A percentile compares a stretch with the other conserved stretches of the same genome.
Conservation (phyloP, 2,113 vertebrate genomes). For the Ailurus styani region DNA sequence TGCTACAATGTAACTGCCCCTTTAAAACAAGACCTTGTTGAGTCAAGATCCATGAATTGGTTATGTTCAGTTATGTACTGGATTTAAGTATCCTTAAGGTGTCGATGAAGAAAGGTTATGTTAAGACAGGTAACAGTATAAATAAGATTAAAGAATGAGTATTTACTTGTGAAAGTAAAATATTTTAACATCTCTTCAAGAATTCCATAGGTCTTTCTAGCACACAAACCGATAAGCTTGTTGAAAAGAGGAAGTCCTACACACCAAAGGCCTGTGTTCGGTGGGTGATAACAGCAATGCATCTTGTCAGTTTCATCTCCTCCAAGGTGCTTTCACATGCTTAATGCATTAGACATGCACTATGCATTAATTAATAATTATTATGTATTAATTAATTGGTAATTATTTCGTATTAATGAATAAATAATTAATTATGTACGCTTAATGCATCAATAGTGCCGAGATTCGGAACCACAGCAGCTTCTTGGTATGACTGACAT, state of each 20-base stretch:
- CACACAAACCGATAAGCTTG: background rate
- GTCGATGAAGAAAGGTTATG: background rate
- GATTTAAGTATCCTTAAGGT: background rate
- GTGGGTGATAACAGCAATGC: background rate
- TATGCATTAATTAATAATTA: too few relatives aligned
- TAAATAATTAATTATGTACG: too few relatives aligned
- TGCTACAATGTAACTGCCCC: background rate
- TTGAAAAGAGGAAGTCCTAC: background rate
- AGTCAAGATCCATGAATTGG: background rate
- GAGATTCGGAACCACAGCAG: background rate
- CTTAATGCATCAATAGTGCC: background rate
- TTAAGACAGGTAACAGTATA: background rate
- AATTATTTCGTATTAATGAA: too few relatives aligned
- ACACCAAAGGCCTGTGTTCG: background rate
- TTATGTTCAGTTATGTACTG: background rate
- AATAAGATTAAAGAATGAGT: background rate
- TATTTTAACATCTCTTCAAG: background rate
- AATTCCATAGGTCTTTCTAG: background rate
- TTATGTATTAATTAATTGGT: too few relatives aligned
- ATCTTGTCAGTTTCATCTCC: background rate
- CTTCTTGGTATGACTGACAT: background rate
- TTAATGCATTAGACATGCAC: background rate
- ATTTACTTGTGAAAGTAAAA: conserved; percentile 1
- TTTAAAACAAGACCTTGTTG: background rate
- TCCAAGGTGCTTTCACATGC: background rate